phyloP scores from a whole-genome alignment of 53 echinoderm and acorn worm species.

The Echinarachnius parma region DNA sequence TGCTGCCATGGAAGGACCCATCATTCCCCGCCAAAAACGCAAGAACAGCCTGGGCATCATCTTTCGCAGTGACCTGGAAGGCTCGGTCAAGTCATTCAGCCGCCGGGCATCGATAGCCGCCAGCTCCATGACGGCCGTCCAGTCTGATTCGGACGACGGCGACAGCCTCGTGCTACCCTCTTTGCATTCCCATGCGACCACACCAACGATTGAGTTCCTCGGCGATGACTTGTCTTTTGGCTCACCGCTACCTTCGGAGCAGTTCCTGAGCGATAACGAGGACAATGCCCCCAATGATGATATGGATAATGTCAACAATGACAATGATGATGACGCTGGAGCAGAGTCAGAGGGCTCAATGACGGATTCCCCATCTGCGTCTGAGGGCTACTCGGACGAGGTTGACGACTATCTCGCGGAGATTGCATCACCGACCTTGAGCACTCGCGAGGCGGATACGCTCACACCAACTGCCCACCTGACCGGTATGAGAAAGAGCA shows the following conservation, averaged over 20 bases:
- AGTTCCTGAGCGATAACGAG: slow-evolving; percentile 30
- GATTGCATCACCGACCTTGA: slow-evolving; percentile 78
- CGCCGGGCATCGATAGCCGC: slow-evolving; percentile 5
- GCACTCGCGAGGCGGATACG: slow-evolving; percentile 90
- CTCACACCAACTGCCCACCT: slow-evolving; percentile 82
- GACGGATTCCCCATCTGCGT: slow-evolving; percentile 16
- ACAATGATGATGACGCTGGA: background rate
- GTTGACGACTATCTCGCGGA: slow-evolving; percentile 61
- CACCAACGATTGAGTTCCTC: slow-evolving; percentile 71
- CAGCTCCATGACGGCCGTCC: background rate
- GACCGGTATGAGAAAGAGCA: slow-evolving; percentile 20
- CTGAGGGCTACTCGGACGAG: slow-evolving; percentile 56
- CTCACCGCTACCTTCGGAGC: slow-evolving; percentile 17
- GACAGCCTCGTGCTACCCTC: slow-evolving; percentile 22
- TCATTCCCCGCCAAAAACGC: background rate
- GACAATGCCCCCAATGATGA: too few species aligned
- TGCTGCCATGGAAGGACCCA: slow-evolving; percentile 14
- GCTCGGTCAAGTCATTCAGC: background rate
- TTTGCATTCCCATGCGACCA: slow-evolving; percentile 45
- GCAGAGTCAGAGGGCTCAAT: slow-evolving; percentile 3
- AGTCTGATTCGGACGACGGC: slow-evolving; percentile 25
- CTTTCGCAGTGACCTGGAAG: slow-evolving; percentile 14
- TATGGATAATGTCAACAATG: background rate
- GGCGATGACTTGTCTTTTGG: slow-evolving; percentile 46
- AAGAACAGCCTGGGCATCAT: slow-evolving; percentile 32